A percentile compares a stretch with the other conserved stretches of the same genome.
Evolutionary conservation across 2,113 vertebrate species (phyloP).

Genomic region (Ictalurus punctatus): DNA sequence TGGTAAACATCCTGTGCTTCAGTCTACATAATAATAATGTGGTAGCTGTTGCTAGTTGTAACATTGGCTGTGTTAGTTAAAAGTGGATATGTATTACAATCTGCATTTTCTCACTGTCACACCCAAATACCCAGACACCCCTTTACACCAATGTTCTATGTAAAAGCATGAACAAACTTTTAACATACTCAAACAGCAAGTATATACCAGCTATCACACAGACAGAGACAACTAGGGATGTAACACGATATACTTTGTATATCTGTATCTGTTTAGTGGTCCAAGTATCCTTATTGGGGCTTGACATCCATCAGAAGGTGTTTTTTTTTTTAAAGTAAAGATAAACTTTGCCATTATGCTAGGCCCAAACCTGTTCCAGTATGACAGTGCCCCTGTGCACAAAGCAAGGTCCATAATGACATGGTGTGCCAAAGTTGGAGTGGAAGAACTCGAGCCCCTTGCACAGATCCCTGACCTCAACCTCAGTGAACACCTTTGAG

Average conservation of each 20-base stretch:
- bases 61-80: conserved; percentile 1
- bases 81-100: background rate
- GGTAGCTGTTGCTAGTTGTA: conserved; percentile 9
- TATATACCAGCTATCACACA: background rate
- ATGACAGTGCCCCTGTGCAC: background rate
- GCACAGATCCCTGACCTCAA: background rate
- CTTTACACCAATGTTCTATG: background rate
- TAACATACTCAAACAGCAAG: background rate
- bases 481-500: background rate
- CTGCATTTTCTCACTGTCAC: conserved; percentile 6
- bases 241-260: background rate
- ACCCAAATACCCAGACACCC: background rate
- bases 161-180: background rate
- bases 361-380: background rate
- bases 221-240: background rate
- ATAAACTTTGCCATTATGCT: background rate
- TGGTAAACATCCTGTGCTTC: conserved; percentile 48
- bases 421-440: background rate
- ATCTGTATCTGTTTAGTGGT: background rate
- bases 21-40: background rate
- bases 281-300: background rate
- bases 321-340: background rate
- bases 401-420: background rate
- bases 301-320: background rate
- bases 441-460: background rate